These are phyloP conservation scores for Epistrophe grossulariae DNA, from an alignment of 2,888 invertebrate genomes.

Conservation along the genomic window DNA sequence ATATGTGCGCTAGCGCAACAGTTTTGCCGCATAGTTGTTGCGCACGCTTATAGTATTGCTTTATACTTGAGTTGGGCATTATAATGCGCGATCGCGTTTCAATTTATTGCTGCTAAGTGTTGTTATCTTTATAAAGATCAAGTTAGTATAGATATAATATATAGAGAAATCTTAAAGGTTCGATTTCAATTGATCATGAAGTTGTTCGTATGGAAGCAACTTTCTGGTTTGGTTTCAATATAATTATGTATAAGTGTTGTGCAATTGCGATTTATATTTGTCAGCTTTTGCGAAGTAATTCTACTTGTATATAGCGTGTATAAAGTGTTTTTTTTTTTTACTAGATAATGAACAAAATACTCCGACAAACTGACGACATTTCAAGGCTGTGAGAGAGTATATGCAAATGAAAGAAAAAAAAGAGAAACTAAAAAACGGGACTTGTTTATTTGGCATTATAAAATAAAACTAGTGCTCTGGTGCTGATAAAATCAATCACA, in stretches of 20 bases:
- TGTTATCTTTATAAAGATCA: constrained; percentile 69
- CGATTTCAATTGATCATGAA: constrained; percentile 73
- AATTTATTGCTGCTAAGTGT: constrained; percentile 72
- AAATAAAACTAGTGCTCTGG: constrained; percentile 10
- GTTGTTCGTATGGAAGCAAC: constrained; percentile 33
- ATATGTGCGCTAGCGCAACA: constrained; percentile 48
- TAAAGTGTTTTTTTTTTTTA: neutral
- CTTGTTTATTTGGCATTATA: constrained; percentile 45
- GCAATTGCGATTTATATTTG: constrained; percentile 71
- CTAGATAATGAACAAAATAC: neutral
- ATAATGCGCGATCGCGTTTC: constrained; percentile 67
- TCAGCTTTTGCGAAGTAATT: constrained; percentile 36
- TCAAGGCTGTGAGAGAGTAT: constrained; percentile 67
- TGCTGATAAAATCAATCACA: constrained; percentile 21
- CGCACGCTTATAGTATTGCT: constrained; percentile 56
- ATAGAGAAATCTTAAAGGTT: constrained; percentile 54
- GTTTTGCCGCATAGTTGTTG: constrained; percentile 6
- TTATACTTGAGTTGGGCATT: constrained; percentile 17
- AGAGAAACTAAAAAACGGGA: constrained; percentile 21
- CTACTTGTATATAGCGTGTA: neutral
- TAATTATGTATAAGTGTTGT: constrained; percentile 21
- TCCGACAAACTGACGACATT: constrained; percentile 58
- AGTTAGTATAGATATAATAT: neutral
- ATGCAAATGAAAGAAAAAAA: constrained; percentile 50
- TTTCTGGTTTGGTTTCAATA: constrained; percentile 20